Evolutionary conservation across 2,797 vertebrate genomes (phyloP).

Genomic region (Pangasius macronema): DNA sequence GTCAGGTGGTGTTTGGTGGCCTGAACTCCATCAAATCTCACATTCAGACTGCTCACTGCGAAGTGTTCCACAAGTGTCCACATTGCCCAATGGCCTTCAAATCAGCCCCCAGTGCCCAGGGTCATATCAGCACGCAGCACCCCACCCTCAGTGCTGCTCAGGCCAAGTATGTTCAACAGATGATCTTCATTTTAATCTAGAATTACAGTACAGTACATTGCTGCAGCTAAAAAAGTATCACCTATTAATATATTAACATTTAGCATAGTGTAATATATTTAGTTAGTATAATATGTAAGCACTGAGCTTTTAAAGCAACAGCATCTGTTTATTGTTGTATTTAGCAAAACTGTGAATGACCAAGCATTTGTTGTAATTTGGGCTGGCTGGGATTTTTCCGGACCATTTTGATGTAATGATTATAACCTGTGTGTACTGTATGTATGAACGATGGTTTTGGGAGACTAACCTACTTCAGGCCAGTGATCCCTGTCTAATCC

Average conservation of each 20-base stretch:
- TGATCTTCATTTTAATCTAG: background rate
- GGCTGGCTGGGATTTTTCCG: background rate
- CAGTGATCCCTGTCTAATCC: background rate
- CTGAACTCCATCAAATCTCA: constrained; percentile 95
- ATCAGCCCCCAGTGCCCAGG: constrained; percentile 90
- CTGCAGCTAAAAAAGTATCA: background rate
- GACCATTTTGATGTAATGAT: background rate
- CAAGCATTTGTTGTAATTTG: background rate
- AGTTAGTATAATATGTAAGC: background rate
- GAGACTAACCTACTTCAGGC: background rate
- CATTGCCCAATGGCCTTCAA: constrained; percentile 98
- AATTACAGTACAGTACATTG: background rate
- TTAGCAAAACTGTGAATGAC: background rate
- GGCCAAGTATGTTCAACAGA: constrained; percentile 77
- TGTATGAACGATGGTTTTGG: background rate
- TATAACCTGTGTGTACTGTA: background rate
- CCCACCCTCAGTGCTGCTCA: constrained; percentile 83
- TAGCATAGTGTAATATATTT: too few relatives aligned
- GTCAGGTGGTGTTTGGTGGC: constrained; percentile 92
- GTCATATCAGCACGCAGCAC: constrained; percentile 88
- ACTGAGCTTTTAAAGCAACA: background rate
- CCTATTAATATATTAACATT: background rate
- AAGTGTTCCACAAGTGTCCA: constrained; percentile 97
- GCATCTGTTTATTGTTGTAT: background rate
- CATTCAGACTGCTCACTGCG: constrained; percentile 94